Percentiles rank a stretch among this genome's conserved stretches.
These are phyloP conservation scores for Chamaedrilus cognettii DNA, from an alignment of 2,888 invertebrate genomes.

Conservation along the genomic window DNA sequence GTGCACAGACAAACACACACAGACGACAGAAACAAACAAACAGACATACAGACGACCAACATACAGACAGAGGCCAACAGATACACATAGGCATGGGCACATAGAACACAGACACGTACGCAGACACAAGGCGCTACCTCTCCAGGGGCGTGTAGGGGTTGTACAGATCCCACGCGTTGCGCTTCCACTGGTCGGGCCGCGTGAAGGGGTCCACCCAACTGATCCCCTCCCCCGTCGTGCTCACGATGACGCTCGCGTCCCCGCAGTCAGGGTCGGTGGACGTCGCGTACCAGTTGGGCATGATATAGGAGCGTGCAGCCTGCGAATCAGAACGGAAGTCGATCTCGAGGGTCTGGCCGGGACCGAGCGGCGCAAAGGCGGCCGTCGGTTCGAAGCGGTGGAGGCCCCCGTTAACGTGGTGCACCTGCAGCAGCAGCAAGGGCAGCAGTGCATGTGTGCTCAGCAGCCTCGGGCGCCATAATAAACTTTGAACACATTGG, in stretches of 20 bases:
- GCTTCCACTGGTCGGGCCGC: conserved; percentile 38
- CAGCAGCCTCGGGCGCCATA: too few species aligned
- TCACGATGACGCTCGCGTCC: conserved; percentile 13
- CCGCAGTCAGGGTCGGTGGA: neutral
- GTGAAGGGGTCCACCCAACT: conserved; percentile 34
- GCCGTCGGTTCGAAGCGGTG: conserved; percentile 11
- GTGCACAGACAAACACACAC: too few species aligned
- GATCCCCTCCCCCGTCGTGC: conserved; percentile 29
- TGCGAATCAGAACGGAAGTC: conserved; percentile 20
- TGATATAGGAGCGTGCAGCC: conserved; percentile 29
- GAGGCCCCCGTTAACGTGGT: conserved; percentile 28
- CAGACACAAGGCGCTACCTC: too few species aligned
- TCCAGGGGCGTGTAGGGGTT: conserved; percentile 34
- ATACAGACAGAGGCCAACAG: too few species aligned
- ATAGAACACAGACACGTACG: too few species aligned
- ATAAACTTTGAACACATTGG: too few species aligned
- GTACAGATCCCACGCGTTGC: conserved; percentile 27
- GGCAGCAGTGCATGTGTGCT: too few species aligned
- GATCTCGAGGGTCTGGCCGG: conserved; percentile 8
- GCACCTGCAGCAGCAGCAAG: too few species aligned
- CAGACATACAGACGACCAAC: too few species aligned
- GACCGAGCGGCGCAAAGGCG: conserved; percentile 5
- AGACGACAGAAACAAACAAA: too few species aligned
- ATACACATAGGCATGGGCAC: too few species aligned
- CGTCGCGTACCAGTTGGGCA: conserved; percentile 37